Base-by-base conservation (phyloP, 2,113 vertebrate genomes). In the Theristicus caerulescens region DNA sequence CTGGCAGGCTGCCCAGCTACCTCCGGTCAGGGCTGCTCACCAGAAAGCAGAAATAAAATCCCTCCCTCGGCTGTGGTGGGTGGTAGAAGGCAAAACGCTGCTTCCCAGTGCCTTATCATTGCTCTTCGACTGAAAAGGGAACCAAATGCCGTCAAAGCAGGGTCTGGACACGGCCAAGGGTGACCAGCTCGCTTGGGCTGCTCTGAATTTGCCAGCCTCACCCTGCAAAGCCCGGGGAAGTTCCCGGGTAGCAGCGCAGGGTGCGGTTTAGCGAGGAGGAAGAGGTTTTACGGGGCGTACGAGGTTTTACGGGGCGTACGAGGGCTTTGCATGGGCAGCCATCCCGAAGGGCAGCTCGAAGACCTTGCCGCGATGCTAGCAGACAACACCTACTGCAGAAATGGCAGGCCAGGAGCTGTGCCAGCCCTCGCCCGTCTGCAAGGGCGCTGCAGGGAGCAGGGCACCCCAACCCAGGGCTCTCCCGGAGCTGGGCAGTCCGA, bases 71-170 rank as follows among this genome's bases (percentile, higher is more conserved):
- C 49, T 3, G 42, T 0, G 54, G 21, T 4, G 21, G 34, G 47
- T 2, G 55, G 18, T 34, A 58, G 65, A 25, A 46, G 44, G 24
- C 22, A 8, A 51, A 77, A 25, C 2, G 4, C 49, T 2, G 5
- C 36, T 71, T 58, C 44, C 58, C 44, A 6, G 8, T 0, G 1
- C 38, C 24, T 14, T 4, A 0, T 3, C 9, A 76, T 44, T 34
- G 49, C 62, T 2, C 17, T 38, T 64, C 21, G 11, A 3, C 49
- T 5, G 19, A 57, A 64, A 82, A 38, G 38, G 84, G 78, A 88
- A 46, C 49, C 29, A 4, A 34, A 36, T 0, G 10, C 2, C 5
- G 2, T 11, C 57, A 4, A 24, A 47, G 18, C 2, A 9, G 21
- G 16, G 7, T 26, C 31, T 16, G 0, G 13, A 7, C 11, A 2